phyloP scores from a whole-genome alignment of 2,888 invertebrate genomes.

The Lasioglossum pauxillum region DNA sequence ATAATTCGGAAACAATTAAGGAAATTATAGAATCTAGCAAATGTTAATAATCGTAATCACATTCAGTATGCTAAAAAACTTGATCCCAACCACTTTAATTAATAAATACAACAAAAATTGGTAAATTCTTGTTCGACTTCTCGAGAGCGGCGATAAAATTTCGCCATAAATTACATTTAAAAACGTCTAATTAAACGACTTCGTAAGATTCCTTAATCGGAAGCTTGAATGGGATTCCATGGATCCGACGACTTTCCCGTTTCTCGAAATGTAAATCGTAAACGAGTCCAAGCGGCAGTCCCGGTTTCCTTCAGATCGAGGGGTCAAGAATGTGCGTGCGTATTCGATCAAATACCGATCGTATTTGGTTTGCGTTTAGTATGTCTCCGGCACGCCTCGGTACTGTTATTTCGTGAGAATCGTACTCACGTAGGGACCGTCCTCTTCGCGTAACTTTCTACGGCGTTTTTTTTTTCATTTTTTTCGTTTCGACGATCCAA shows the following conservation, averaged over 20 bases:
- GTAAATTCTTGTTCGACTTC: neutral
- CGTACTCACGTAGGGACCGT: constrained; percentile 42
- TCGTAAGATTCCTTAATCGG: neutral
- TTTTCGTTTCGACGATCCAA: constrained; percentile 3
- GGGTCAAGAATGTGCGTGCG: constrained; percentile 42
- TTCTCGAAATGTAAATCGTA: neutral
- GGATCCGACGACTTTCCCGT: neutral
- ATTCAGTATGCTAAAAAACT: neutral
- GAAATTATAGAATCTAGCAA: neutral
- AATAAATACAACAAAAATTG: no score
- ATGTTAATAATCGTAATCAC: neutral
- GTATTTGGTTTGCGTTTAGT: constrained; percentile 77
- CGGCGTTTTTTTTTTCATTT: neutral
- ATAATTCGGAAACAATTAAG: no score
- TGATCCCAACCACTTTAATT: neutral
- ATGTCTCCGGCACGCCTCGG: constrained; percentile 69
- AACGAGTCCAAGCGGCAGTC: neutral
- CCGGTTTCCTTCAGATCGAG: constrained; percentile 12
- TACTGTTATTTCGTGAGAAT: constrained; percentile 73
- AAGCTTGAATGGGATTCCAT: neutral
- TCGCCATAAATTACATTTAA: neutral
- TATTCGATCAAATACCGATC: constrained; percentile 71
- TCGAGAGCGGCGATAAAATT: neutral
- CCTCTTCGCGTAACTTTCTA: constrained; percentile 38
- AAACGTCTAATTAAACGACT: neutral